These are phyloP conservation scores for Vanessa atalanta DNA, from an alignment of 1,140 invertebrate species.

Conservation along the genomic window DNA sequence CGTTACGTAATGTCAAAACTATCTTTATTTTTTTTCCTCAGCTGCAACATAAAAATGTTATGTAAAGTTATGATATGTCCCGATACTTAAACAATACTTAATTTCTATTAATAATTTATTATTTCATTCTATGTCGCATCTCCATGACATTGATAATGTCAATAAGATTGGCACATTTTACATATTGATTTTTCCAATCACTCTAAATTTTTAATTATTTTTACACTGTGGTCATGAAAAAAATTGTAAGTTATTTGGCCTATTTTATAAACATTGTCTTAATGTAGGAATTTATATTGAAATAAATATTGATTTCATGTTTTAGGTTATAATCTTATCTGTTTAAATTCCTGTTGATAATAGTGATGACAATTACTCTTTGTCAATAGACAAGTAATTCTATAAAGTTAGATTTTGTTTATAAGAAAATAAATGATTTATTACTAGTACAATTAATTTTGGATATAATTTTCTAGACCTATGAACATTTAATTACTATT, in stretches of 20 bases:
- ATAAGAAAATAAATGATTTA: too few relatives aligned
- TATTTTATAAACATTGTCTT: not conserved
- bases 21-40: slow-evolving; percentile 19
- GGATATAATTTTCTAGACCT: too few relatives aligned
- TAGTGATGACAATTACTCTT: not conserved
- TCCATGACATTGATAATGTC: slow-evolving; percentile 13
- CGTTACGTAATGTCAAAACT: slow-evolving; percentile 79
- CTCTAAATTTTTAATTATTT: not conserved
- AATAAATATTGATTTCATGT: not conserved
- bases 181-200: slow-evolving; percentile 19
- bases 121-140: not conserved
- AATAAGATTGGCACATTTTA: slow-evolving; percentile 30
- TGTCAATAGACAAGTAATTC: not conserved
- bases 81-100: not conserved
- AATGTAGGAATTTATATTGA: not conserved
- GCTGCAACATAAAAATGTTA: slow-evolving; percentile 6
- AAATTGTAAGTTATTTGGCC: not conserved
- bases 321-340: slow-evolving; percentile 48
- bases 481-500: too few relatives aligned
- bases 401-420: not conserved
- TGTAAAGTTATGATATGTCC: not conserved
- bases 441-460: too few relatives aligned
- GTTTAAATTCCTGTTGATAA: slow-evolving; percentile 18
- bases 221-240: not conserved
- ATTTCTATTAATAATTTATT: not conserved